phyloP scores from a whole-genome alignment of 2,797 vertebrate genomes.

The Bradypus variegatus region DNA sequence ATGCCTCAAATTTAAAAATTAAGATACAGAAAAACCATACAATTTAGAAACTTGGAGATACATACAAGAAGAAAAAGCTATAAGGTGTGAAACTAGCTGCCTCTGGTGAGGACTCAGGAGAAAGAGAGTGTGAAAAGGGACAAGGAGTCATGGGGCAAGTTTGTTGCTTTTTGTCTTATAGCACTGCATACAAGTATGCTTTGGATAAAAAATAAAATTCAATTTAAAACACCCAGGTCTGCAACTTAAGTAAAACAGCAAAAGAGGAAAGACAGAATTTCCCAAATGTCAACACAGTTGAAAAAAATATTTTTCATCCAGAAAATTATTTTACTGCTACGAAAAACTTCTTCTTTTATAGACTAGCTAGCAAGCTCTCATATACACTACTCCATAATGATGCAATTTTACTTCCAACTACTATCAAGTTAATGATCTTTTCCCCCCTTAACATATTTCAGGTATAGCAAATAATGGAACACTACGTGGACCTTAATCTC shows the following conservation, averaged over 20 bases:
- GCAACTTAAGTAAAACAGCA: neutral
- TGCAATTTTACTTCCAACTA: neutral
- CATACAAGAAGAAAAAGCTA: neutral
- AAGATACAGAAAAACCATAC: neutral
- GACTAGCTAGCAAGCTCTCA: neutral
- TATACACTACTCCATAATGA: neutral
- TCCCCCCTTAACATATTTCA: neutral
- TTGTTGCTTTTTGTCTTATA: neutral
- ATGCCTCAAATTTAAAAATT: neutral
- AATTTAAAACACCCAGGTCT: neutral
- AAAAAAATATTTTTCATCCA: neutral
- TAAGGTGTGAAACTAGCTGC: neutral
- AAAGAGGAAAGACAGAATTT: neutral
- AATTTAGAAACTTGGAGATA: neutral
- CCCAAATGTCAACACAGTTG: neutral
- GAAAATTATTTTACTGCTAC: neutral
- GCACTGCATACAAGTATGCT: neutral
- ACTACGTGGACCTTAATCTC: neutral
- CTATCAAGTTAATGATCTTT: neutral
- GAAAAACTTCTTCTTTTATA: neutral
- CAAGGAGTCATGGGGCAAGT: fast-evolving
- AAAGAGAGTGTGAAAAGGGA: neutral
- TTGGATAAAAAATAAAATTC: neutral
- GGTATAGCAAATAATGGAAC: neutral
- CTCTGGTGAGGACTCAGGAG: neutral